Conservation (phyloP, 2,113 vertebrate species). For the Sorex araneus region DNA sequence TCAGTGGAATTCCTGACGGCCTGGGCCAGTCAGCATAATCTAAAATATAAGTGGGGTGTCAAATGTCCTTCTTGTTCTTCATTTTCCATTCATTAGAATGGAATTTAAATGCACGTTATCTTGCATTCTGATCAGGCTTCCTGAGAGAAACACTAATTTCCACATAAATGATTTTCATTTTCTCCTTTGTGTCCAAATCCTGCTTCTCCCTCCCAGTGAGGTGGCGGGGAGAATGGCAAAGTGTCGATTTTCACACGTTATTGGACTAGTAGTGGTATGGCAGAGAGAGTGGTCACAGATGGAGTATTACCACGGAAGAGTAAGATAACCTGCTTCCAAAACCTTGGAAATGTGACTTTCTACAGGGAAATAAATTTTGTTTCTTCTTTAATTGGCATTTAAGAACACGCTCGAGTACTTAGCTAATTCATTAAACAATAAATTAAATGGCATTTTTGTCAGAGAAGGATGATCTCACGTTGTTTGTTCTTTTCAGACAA, state of each 20-base stretch:
- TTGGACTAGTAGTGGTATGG: neutral
- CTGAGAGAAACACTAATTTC: slow-evolving; percentile 35
- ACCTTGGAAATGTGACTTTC: neutral
- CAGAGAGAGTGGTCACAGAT: neutral
- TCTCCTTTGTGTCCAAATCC: slow-evolving; percentile 37
- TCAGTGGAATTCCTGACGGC: slow-evolving; percentile 24
- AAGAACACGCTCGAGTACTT: slow-evolving; percentile 16
- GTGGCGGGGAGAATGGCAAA: neutral
- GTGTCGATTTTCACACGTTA: neutral
- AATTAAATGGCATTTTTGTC: neutral
- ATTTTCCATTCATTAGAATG: slow-evolving; percentile 56
- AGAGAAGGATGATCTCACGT: neutral
- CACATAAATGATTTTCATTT: slow-evolving; percentile 58
- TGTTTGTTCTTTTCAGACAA: neutral
- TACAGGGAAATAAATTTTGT: slow-evolving; percentile 2
- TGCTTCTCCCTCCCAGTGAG: neutral
- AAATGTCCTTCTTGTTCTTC: slow-evolving; percentile 20
- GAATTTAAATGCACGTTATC: slow-evolving; percentile 54
- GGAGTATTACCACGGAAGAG: neutral
- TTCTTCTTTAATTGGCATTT: slow-evolving; percentile 25
- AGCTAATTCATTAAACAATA: neutral
- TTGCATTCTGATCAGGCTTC: neutral
- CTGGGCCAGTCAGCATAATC: neutral
- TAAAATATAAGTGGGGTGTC: slow-evolving; percentile 45
- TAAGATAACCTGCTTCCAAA: neutral